These are phyloP conservation scores for Rhizomys pruinosus DNA, from an alignment of 2,113 vertebrate genomes.

Conservation along the genomic window DNA sequence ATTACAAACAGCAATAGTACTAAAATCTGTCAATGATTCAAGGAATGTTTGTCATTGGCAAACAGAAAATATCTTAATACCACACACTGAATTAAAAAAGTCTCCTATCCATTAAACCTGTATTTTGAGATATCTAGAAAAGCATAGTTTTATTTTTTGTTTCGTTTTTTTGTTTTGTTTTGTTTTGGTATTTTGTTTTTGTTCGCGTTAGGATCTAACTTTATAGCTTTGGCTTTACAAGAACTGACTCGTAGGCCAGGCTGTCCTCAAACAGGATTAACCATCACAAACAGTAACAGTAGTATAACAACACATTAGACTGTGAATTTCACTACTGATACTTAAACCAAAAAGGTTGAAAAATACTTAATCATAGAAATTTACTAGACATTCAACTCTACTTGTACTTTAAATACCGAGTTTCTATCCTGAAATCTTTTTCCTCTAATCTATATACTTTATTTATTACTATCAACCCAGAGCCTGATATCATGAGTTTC, in stretches of 20 bases:
- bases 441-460: neutral
- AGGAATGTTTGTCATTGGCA: conserved; percentile 78
- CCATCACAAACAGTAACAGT: neutral
- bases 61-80: conserved; percentile 61
- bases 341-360: conserved; percentile 10
- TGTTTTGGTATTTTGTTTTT: neutral
- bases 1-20: conserved; percentile 75
- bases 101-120: conserved; percentile 57
- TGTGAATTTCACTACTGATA: conserved; percentile 23
- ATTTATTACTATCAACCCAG: conserved; percentile 26
- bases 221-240: neutral
- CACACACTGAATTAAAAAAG: conserved; percentile 62
- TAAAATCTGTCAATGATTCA: conserved; percentile 79
- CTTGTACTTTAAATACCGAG: conserved; percentile 17
- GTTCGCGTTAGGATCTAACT: neutral
- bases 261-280: neutral
- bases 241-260: neutral
- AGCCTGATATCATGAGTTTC: conserved; percentile 4
- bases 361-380: conserved; percentile 36
- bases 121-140: conserved; percentile 18
- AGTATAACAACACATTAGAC: neutral
- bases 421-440: conserved; percentile 38
- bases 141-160: neutral
- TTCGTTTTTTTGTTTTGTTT: too few species aligned
- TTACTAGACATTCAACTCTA: too few species aligned